A percentile compares a stretch with the other conserved stretches of the same genome.
Conservation (phyloP, 1,140 invertebrate species). For the Nasonia vitripennis region DNA sequence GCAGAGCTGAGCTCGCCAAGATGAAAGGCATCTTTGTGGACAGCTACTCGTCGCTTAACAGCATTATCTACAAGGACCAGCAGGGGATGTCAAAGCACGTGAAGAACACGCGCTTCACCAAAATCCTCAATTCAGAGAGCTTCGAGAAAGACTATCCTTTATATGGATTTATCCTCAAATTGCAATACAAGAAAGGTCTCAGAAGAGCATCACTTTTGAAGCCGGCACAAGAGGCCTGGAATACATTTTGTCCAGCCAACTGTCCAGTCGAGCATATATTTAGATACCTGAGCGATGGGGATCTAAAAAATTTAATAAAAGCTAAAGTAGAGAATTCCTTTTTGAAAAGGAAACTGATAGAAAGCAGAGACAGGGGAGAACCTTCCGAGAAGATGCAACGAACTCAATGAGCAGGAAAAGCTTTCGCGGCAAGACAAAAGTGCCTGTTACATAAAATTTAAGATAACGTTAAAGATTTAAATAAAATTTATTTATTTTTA, state of each 20-base stretch:
- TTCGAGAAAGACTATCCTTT: not conserved
- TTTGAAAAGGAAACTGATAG: not conserved
- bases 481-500: not conserved
- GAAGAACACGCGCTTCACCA: not conserved
- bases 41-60: not conserved
- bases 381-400: not conserved
- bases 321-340: not conserved
- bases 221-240: not conserved
- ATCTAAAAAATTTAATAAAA: not conserved
- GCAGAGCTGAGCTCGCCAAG: not conserved
- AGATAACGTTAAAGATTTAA: not conserved
- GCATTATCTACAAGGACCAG: not conserved
- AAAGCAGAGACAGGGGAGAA: not conserved
- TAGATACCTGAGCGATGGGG: not conserved
- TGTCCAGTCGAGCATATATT: not conserved
- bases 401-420: not conserved
- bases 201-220: not conserved
- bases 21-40: not conserved
- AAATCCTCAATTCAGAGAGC: not conserved
- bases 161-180: conserved; percentile 1
- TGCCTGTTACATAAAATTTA: not conserved
- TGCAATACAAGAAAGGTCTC: conserved; percentile 17
- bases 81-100: not conserved
- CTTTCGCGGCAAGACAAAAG: not conserved
- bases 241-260: not conserved